Evolutionary conservation across 1,140 invertebrate genomes (phyloP).

Genomic region (Sweltsa coloradensis): DNA sequence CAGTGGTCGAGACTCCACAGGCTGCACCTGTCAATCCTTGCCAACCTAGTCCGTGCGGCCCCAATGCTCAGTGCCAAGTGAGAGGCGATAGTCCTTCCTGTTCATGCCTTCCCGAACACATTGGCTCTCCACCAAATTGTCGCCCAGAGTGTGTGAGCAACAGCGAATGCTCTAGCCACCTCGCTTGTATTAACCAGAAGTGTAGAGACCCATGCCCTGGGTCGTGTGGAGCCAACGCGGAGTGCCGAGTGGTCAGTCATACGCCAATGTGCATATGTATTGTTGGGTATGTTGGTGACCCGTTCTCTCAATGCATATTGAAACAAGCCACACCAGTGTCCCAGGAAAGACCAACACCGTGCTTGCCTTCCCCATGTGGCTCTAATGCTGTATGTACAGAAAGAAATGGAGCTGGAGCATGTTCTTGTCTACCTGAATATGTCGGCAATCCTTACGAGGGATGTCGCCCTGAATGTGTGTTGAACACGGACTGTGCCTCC

Average conservation of each 20-base stretch:
- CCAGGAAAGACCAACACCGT: conserved; percentile 31
- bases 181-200: conserved; percentile 36
- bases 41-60: conserved; percentile 43
- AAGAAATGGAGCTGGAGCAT: conserved; percentile 48
- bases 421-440: conserved; percentile 49
- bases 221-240: conserved; percentile 45
- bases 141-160: conserved; percentile 38
- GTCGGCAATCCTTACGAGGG: conserved; percentile 49
- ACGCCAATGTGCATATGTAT: conserved; percentile 51
- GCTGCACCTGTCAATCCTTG: conserved; percentile 38
- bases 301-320: conserved; percentile 34
- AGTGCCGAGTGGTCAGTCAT: conserved; percentile 49
- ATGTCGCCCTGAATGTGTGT: conserved; percentile 31
- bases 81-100: conserved; percentile 36
- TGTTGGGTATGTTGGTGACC: conserved; percentile 53
- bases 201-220: conserved; percentile 40
- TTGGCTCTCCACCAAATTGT: conserved; percentile 37
- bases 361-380: conserved; percentile 37
- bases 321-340: not conserved
- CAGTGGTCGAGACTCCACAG: conserved; percentile 15
- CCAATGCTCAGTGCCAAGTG: conserved; percentile 39
- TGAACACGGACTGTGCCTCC: conserved; percentile 29
- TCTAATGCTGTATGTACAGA: conserved; percentile 35
- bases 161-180: conserved; percentile 31
- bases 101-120: conserved; percentile 34